Evolutionary conservation across 2,113 vertebrate species (phyloP).

Genomic region (Anarhynchus alexandrinus): DNA sequence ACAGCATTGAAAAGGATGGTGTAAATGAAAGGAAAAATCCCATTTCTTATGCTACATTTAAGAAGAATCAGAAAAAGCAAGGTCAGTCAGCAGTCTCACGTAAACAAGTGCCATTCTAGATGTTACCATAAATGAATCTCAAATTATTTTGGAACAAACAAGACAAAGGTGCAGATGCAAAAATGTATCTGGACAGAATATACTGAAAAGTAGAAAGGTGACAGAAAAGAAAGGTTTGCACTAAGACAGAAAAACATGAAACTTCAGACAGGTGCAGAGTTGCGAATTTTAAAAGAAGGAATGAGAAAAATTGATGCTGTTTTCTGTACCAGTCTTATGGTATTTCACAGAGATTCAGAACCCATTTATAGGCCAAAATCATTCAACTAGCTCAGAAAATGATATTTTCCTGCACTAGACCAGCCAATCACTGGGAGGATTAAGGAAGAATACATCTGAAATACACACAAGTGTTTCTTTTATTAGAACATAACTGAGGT

Average conservation of each 20-base stretch:
- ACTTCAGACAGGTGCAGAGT: not conserved
- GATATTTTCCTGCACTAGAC: not conserved
- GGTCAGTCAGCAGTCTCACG: not conserved
- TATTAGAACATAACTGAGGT: not conserved
- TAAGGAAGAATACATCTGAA: not conserved
- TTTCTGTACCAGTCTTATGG: not conserved
- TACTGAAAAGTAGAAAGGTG: not conserved
- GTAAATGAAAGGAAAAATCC: not conserved
- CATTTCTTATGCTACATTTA: conserved; percentile 10
- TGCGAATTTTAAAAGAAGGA: not conserved
- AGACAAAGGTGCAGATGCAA: not conserved
- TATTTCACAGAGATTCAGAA: not conserved
- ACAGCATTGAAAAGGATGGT: not conserved
- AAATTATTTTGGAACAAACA: not conserved
- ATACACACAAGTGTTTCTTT: not conserved
- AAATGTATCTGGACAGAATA: not conserved
- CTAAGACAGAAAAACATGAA: not conserved
- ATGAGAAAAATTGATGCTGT: not conserved
- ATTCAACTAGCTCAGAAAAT: not conserved
- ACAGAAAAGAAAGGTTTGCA: not conserved
- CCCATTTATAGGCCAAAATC: not conserved
- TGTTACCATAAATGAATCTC: not conserved
- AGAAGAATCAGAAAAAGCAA: conserved; percentile 17
- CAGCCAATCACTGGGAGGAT: not conserved
- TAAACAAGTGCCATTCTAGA: not conserved